Percentiles rank a stretch among this genome's conserved stretches.
Conservation (phyloP, 2,888 invertebrate species). For the Acrocyrtus sp. region DNA sequence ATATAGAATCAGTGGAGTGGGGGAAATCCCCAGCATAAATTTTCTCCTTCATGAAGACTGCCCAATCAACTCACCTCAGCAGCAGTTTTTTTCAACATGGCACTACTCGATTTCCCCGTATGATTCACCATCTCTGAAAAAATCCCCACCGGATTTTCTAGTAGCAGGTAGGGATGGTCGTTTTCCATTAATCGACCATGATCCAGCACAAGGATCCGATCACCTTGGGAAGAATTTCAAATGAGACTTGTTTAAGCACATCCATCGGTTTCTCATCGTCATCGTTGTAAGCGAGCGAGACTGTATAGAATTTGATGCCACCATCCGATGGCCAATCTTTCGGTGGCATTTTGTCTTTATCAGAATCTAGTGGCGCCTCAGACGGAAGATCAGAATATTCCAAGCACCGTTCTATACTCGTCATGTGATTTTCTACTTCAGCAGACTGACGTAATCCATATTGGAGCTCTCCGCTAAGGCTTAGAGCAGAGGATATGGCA, state of each 20-base stretch:
- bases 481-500: slow-evolving; percentile 77
- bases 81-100: slow-evolving; percentile 73
- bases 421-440: slow-evolving; percentile 78
- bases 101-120: slow-evolving; percentile 78
- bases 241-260: slow-evolving; percentile 67
- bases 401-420: slow-evolving; percentile 71
- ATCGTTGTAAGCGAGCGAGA: slow-evolving; percentile 65
- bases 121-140: slow-evolving; percentile 68
- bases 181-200: slow-evolving; percentile 73
- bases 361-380: slow-evolving; percentile 67
- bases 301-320: slow-evolving; percentile 56
- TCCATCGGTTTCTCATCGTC: slow-evolving; percentile 7
- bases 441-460: slow-evolving; percentile 83
- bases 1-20: slow-evolving; percentile 36
- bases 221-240: too few relatives aligned
- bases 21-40: too few relatives aligned
- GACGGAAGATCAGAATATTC: slow-evolving; percentile 68
- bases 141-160: slow-evolving; percentile 70
- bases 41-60: too few relatives aligned
- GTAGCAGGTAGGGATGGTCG: slow-evolving; percentile 78
- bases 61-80: slow-evolving; percentile 69
- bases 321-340: slow-evolving; percentile 67
- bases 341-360: slow-evolving; percentile 64
- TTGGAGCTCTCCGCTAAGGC: slow-evolving; percentile 87
- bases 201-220: neutral